Evolutionary conservation across 1,140 invertebrate species (phyloP), one percentile per base, ranked within the genome.

Genomic region (Caenorhabditis brenneri): DNA sequence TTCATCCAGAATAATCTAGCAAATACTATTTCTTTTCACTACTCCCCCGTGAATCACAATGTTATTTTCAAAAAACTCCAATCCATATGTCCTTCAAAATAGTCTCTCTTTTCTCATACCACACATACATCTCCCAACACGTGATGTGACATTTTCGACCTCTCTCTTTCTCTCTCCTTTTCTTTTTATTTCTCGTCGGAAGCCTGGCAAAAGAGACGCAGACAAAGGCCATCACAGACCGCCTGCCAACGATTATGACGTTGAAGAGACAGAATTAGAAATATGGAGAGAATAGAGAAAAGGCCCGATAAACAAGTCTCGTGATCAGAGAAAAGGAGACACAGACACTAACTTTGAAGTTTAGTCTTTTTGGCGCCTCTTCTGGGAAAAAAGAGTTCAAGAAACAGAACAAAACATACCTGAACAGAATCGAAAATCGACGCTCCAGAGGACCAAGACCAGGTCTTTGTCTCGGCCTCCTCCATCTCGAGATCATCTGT

Each of bases 71-170:
- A 74, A 74, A 74, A 74, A 74, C 65, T 42, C 33, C 36, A 74
- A 74, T 74, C 65, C 65, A n/a, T 39, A 36, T 65, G 31, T 39
- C 65, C 65, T 74, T 74, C 65, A 74, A 74, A 74, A 74, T n/a
- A 42, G 19, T 42, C 58, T 42, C 27, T 74, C 65, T 7, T 74
- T 74, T 74, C 65, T 74, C 65, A 42, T 42, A 29, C 65, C 36
- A 42, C 36, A 74, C 65, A 55, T 55, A 74, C 65, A 74, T 74
- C 65, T 74, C 65, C 36, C 53, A 27, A 74, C 65, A 74, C 65
- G 65, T 74, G 65, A 74, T 74, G 36, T 74, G 65, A 74, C 65
- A 74, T 74, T 74, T 74, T 74, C 65, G 65, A 74, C 36, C 65
- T 42, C 65, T 74, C 65, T 74, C n/a, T 31, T 42, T 24, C n/a